Conservation (phyloP, 2,113 vertebrate genomes). For the Isichthys henryi region DNA sequence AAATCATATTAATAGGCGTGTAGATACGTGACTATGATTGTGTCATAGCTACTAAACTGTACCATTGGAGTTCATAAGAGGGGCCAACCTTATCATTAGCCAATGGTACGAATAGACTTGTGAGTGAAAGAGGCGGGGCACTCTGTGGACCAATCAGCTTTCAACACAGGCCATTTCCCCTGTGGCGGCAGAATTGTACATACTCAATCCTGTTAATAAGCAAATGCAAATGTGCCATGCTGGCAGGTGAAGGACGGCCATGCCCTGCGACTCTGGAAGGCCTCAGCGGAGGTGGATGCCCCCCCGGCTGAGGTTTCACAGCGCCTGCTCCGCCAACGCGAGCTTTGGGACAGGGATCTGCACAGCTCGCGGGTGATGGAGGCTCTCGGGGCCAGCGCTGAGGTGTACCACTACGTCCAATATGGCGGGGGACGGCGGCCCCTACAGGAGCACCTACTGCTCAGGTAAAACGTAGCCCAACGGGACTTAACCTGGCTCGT, state of each 20-base stretch:
- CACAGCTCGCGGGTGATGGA: slow-evolving; percentile 51
- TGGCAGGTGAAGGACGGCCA: slow-evolving; percentile 54
- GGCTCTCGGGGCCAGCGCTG: slow-evolving; percentile 51
- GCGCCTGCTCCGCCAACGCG: slow-evolving; percentile 55
- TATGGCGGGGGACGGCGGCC: slow-evolving; percentile 43
- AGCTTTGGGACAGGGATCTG: slow-evolving; percentile 53
- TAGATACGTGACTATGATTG: background rate
- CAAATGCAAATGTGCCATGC: background rate
- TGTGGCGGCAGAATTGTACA: background rate
- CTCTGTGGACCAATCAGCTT: background rate
- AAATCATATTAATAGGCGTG: background rate
- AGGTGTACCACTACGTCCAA: slow-evolving; percentile 59
- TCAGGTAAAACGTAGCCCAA: slow-evolving; percentile 51
- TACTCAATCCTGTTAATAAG: background rate
- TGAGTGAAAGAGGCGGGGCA: background rate
- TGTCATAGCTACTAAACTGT: background rate
- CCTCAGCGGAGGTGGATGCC: slow-evolving; percentile 56
- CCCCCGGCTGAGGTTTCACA: slow-evolving; percentile 53
- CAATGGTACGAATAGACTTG: background rate
- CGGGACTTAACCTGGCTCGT: background rate
- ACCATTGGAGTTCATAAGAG: background rate
- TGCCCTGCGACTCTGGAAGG: slow-evolving; percentile 61
- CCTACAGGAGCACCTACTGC: slow-evolving; percentile 55
- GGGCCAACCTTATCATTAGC: background rate
- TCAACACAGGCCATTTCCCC: background rate